Evolutionary conservation across 2,797 vertebrate genomes (phyloP), one percentile per base, ranked within the genome.

Genomic region (Lacerta agilis): DNA sequence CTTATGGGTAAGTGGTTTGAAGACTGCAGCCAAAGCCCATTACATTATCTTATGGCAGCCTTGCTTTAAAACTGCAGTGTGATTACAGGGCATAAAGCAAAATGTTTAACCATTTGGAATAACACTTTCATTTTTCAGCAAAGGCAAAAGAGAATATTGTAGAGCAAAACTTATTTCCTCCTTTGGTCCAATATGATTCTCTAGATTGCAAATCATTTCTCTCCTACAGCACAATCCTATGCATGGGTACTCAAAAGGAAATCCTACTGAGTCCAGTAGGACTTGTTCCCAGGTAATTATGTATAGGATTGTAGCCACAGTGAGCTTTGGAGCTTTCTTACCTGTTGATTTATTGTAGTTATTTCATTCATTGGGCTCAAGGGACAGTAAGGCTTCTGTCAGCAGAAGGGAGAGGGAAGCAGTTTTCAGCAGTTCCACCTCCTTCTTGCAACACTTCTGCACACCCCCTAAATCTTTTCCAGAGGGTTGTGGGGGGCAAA

Each of bases 51-150:
- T 80, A 2, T 92, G 33, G 86, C 78, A 93, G 36, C 3, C 83
- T 91, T 93, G 58, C 66, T 71, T 87, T 90, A 92, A 75, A 82
- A 79, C 0, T 58, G 79, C 41, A 49, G 17, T 29, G 15, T 87
- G 20, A 45, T 85, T 76, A 43, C 23, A 49, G 38, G 15, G 17
- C 0, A 1, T 13, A 87, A 38, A 4, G 10, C 18, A 75, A 73
- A 91, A 82, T 1, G 27, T 85, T 75, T 83, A 91, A 79, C 49
- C 8, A 58, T 61, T 11, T 55, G n/a, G 49, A 66, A 86, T 20
- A 86, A 64, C 78, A 80, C 73, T 41, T 75, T 23, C 36, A 80
- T n/a, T 20, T 80, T 64, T 61, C 55, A 80, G 81, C 25, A 29
- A 67, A 45, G 27, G n/a, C 71, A 73, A 75, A 36, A 27, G 10